Evolutionary conservation across 1,140 invertebrate species (phyloP).

Genomic region (Riptortus pedestris): DNA sequence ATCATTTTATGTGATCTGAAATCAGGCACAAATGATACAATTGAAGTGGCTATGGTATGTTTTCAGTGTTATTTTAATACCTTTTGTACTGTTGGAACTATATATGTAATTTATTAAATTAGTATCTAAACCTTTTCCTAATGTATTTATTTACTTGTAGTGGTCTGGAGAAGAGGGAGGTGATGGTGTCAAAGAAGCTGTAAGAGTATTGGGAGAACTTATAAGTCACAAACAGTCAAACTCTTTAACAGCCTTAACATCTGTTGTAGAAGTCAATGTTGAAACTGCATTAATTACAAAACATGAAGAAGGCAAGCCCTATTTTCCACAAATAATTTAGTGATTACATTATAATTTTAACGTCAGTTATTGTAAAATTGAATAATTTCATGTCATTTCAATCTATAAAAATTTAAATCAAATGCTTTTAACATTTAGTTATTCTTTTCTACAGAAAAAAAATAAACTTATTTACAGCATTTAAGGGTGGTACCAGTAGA

Average conservation of each 20-base stretch:
- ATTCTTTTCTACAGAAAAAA: no score
- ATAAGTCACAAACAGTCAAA: slow-evolving; percentile 53
- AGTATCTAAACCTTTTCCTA: no score
- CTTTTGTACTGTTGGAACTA: no score
- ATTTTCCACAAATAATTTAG: no score
- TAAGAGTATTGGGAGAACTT: slow-evolving; percentile 54
- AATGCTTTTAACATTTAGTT: no score
- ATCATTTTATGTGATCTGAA: slow-evolving; percentile 74
- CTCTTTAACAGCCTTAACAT: slow-evolving; percentile 52
- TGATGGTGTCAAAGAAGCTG: slow-evolving; percentile 48
- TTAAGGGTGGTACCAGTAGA: no score
- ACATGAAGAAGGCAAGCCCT: slow-evolving; percentile 39
- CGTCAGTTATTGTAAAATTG: no score
- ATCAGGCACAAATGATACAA: slow-evolving; percentile 61
- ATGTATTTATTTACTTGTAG: slow-evolving; percentile 36
- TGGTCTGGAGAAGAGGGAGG: slow-evolving; percentile 35
- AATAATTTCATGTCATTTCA: no score
- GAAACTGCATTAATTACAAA: slow-evolving; percentile 55
- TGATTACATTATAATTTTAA: no score
- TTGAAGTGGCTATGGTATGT: slow-evolving; percentile 78
- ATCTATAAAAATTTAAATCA: no score
- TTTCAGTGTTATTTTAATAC: neutral
- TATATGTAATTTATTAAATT: no score
- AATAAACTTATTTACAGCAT: no score
- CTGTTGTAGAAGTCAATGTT: slow-evolving; percentile 68